Percentiles rank a stretch among this genome's conserved stretches.
Conservation (phyloP, 1,140 invertebrate genomes). For the Papilio glaucus region DNA sequence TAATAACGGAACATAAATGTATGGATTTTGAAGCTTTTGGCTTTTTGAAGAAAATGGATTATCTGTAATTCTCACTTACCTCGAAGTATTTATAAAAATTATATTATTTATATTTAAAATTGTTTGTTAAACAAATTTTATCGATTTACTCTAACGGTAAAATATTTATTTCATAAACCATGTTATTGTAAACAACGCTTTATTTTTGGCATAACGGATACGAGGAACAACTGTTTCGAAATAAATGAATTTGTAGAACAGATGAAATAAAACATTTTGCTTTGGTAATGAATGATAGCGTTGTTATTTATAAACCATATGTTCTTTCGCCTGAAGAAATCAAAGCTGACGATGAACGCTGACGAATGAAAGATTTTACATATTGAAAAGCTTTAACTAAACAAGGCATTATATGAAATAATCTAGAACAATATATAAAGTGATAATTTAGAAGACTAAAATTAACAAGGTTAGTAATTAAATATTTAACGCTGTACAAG, state of each 20-base stretch:
- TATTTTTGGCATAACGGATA: conserved; percentile 9
- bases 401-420: not conserved
- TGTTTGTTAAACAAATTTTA: not conserved
- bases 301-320: conserved; percentile 12
- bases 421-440: not conserved
- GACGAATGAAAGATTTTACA: not conserved
- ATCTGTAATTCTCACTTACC: not conserved
- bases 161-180: conserved; percentile 13
- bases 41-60: too few relatives aligned
- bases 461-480: not conserved
- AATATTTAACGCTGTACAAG: too few relatives aligned
- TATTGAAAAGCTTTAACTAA: not conserved
- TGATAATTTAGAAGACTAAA: not conserved
- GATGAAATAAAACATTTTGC: conserved; percentile 19
- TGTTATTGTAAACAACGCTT: not conserved
- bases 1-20: too few relatives aligned
- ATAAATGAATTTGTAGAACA: conserved; percentile 5
- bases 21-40: too few relatives aligned
- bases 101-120: not conserved
- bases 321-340: not conserved
- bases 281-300: conserved; percentile 10
- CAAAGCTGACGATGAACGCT: conserved; percentile 10
- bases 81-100: not conserved
- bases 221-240: conserved; percentile 2
- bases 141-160: not conserved